Conservation (phyloP, 2,888 invertebrate species). For the Tetragonisca angustula region DNA sequence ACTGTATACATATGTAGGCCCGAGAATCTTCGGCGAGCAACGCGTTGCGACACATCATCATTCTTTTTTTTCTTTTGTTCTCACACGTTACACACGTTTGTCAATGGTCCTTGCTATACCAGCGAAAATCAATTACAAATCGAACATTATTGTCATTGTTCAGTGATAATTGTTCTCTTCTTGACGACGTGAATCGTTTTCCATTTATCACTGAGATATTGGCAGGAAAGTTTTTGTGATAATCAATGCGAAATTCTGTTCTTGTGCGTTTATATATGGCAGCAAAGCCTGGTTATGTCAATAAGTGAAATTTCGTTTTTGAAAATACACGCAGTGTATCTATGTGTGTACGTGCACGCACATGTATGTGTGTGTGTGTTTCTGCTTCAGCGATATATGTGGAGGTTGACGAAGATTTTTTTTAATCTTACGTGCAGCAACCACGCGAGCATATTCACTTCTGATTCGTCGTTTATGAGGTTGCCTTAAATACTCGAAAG, state of each 20-base stretch:
- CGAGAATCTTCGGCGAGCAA: slow-evolving; percentile 2
- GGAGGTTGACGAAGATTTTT: not conserved
- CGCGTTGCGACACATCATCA: not conserved
- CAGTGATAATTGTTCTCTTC: not conserved
- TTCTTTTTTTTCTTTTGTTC: not conserved
- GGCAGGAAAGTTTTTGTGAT: not conserved
- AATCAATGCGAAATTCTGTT: not conserved
- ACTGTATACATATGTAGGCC: not conserved
- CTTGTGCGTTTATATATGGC: not conserved
- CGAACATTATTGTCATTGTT: not conserved
- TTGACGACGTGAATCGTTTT: not conserved
- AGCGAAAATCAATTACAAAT: not conserved
- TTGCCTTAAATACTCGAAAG: slow-evolving; percentile 10
- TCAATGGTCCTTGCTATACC: not conserved
- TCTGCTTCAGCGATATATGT: not conserved
- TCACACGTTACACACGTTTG: not conserved
- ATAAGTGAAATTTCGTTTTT: slow-evolving; percentile 32
- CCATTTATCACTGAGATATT: not conserved
- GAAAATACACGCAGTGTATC: not conserved
- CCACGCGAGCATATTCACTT: not conserved
- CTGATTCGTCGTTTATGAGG: slow-evolving; percentile 2
- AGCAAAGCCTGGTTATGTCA: not conserved
- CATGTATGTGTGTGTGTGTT: not conserved
- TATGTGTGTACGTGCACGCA: not conserved
- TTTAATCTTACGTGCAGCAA: not conserved